These are phyloP conservation scores for Misgurnus mizolepis DNA, from an alignment of 2,113 vertebrate genomes.

Conservation along the genomic window DNA sequence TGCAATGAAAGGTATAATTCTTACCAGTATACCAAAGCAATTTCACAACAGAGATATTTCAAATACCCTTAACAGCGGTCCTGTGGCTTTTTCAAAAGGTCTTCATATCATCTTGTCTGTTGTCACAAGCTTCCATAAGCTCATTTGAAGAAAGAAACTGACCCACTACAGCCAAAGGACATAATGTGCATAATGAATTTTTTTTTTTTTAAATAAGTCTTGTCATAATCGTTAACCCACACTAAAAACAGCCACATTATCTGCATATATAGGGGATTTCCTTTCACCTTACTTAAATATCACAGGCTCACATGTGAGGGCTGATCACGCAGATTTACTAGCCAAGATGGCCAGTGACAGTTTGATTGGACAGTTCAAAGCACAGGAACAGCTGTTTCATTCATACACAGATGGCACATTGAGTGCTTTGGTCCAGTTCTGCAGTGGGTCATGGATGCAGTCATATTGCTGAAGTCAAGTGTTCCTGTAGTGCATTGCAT, in stretches of 20 bases:
- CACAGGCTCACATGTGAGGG: conserved; percentile 42
- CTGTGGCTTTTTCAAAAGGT: conserved; percentile 21
- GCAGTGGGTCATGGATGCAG: no score
- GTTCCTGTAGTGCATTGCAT: no score
- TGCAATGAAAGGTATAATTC: not conserved
- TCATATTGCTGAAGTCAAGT: no score
- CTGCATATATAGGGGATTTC: not conserved
- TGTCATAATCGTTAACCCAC: not conserved
- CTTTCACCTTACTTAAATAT: conserved; percentile 23
- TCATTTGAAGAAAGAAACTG: conserved; percentile 35
- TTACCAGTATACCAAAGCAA: conserved; percentile 36
- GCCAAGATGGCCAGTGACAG: conserved; percentile 5
- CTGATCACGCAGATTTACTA: conserved; percentile 6
- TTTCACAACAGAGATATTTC: conserved; percentile 25
- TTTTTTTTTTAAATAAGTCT: not conserved
- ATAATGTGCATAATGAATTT: not conserved
- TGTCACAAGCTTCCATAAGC: conserved; percentile 20
- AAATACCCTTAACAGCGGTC: not conserved
- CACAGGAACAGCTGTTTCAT: conserved; percentile 45
- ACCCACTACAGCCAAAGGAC: not conserved
- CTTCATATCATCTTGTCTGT: conserved; percentile 13
- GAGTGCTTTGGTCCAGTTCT: no score
- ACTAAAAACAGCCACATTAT: not conserved
- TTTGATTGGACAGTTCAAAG: conserved; percentile 33
- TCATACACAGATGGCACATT: not conserved